Conservation (phyloP, 2,113 vertebrate species). For the Phoxinus phoxinus region DNA sequence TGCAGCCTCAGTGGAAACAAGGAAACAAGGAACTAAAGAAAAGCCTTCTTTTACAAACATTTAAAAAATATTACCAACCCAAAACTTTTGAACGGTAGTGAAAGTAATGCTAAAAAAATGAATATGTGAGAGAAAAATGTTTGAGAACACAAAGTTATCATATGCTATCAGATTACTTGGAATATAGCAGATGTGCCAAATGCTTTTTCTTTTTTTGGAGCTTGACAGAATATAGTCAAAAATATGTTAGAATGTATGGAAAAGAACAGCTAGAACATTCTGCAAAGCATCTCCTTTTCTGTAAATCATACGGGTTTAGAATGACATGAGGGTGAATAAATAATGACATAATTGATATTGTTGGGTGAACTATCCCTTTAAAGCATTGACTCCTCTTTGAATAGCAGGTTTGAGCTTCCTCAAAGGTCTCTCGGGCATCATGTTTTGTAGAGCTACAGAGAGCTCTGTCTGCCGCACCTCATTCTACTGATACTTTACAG, state of each 20-base stretch:
- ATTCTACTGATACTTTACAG: slow-evolving; percentile 34
- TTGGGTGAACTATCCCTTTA: slow-evolving; percentile 15
- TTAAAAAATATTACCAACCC: background rate
- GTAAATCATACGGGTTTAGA: background rate
- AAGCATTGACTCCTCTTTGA: slow-evolving; percentile 28
- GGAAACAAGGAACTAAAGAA: too few species aligned
- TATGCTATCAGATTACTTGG: too few species aligned
- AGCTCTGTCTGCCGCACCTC: slow-evolving; percentile 17
- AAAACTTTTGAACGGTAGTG: background rate
- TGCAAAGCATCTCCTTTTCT: background rate
- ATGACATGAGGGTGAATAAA: background rate
- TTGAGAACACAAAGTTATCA: too few species aligned
- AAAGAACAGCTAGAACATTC: background rate
- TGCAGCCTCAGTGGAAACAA: too few species aligned
- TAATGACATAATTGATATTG: background rate
- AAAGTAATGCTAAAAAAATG: background rate
- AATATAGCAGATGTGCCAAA: too few species aligned
- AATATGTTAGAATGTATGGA: background rate
- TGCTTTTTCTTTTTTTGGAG: background rate
- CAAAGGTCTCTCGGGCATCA: slow-evolving; percentile 14
- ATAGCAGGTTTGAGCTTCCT: slow-evolving; percentile 25
- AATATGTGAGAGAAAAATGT: too few species aligned
- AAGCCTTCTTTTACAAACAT: background rate
- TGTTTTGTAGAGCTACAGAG: slow-evolving; percentile 35
- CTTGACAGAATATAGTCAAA: background rate